Conservation (phyloP, 2,797 vertebrate genomes). For the Enteromius afrohamiltoni region DNA sequence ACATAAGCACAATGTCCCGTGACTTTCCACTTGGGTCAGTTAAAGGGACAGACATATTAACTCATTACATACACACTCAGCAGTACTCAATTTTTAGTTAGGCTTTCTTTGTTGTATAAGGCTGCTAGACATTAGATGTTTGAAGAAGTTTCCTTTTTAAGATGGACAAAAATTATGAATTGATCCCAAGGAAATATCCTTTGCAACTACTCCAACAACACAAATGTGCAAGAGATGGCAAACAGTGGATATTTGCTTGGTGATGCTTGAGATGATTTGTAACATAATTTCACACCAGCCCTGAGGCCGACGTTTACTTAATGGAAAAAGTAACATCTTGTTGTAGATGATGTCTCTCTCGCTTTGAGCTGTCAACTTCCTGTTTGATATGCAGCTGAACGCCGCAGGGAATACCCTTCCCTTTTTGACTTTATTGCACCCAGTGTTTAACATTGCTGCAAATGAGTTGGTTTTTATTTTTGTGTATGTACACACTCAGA, state of each 20-base stretch:
- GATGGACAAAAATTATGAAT: neutral
- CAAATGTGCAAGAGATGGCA: neutral
- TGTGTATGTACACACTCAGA: neutral
- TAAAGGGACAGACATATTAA: slow-evolving; percentile 39
- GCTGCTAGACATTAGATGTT: neutral
- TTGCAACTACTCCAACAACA: neutral
- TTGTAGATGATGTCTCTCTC: slow-evolving; percentile 78
- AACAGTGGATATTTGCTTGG: slow-evolving; percentile 68
- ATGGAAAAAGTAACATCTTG: slow-evolving; percentile 82
- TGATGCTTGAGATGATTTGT: slow-evolving; percentile 28
- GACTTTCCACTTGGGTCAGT: slow-evolving; percentile 20
- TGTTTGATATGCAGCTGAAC: slow-evolving; percentile 69
- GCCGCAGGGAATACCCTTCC: slow-evolving; percentile 72
- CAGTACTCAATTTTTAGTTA: slow-evolving; percentile 22
- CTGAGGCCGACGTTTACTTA: slow-evolving; percentile 77
- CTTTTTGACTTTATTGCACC: slow-evolving; percentile 19
- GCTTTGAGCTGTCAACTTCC: slow-evolving; percentile 79
- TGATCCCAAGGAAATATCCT: neutral
- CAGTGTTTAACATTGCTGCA: neutral
- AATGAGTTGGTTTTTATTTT: neutral
- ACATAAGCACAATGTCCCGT: slow-evolving; percentile 18
- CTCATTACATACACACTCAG: slow-evolving; percentile 38
- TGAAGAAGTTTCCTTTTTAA: neutral
- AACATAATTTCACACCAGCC: slow-evolving; percentile 63
- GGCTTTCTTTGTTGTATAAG: slow-evolving; percentile 1